Evolutionary conservation across 2,797 vertebrate genomes (phyloP).

Genomic region (Echiichthys vipera): DNA sequence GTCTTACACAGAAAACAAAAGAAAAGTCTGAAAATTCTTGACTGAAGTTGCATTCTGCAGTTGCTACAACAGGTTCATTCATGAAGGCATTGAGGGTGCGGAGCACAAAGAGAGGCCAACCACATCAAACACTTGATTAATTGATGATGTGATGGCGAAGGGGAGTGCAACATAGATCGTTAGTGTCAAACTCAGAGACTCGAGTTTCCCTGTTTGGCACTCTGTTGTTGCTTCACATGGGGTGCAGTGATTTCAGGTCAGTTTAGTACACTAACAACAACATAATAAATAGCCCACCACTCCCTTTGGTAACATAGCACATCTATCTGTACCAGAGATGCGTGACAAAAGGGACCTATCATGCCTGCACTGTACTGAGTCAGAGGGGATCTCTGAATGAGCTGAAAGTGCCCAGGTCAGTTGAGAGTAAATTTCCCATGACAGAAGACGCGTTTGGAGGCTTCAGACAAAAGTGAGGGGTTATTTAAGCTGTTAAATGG

Average conservation of each 20-base stretch:
- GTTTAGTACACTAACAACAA: constrained; percentile 52
- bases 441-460: constrained; percentile 40
- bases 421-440: constrained; percentile 57
- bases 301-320: constrained; percentile 68
- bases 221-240: no score
- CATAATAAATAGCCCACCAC: constrained; percentile 61
- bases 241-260: constrained; percentile 38
- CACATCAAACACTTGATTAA: constrained; percentile 78
- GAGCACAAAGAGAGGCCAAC: constrained; percentile 53
- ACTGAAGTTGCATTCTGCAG: constrained; percentile 53
- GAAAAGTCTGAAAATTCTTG: constrained; percentile 54
- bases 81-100: constrained; percentile 69
- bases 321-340: constrained; percentile 46
- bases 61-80: constrained; percentile 69
- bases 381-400: constrained; percentile 43
- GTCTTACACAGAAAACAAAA: constrained; percentile 38
- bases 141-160: constrained; percentile 47
- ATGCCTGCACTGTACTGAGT: constrained; percentile 25
- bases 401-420: constrained; percentile 44
- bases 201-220: no score
- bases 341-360: constrained; percentile 61
- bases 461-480: constrained; percentile 27
- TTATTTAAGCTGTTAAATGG: constrained; percentile 8
- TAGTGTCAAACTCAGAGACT: constrained; percentile 31
- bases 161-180: constrained; percentile 27